Base-by-base conservation (phyloP, 2,888 invertebrate genomes). In the Augiades crinisus region DNA sequence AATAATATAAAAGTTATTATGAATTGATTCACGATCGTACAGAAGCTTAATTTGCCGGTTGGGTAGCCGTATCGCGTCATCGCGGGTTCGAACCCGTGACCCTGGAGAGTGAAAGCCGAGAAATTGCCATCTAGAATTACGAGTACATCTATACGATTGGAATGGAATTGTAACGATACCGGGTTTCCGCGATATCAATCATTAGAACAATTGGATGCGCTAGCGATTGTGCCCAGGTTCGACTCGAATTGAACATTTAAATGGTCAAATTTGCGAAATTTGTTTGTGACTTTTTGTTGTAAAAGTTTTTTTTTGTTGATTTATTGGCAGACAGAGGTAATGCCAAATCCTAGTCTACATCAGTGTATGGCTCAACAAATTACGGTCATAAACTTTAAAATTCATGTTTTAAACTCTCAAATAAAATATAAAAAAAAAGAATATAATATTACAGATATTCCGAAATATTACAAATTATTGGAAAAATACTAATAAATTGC, bases 31-130 rank as follows among this genome's bases (percentile, higher is more conserved):
- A 41, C 43, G 19, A 43, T 12, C 24, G 43, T 7, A 43, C 50
- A 51, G 44, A 55, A 59, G 56, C 58, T 58, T 61, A 65, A 69
- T 68, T 66, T 61, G 59, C 62, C 65, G 64, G 60, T 54, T 62
- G 66, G 62, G 58, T 65, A 57, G 60, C 44, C 56, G 54, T 56
- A 59, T 56, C 61, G 57, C 60, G 57, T 55, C 63, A 65, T 68
- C 66, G 53, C 62, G 69, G 63, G 72, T 58, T 71, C 77, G 78
- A 79, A 76, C 80, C 71, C 67, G 62, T 66, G 76, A 80, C 78
- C 69, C 64, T 56, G 50, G 68, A 56, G 53, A 65, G 81, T 68
- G 81, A 81, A 81, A 80, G 80, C 68, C 64, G 64, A 62, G 65
- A 71, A 67, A 70, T 64, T 65, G 61, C 61, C 67, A 67, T 68